phyloP scores from a whole-genome alignment of 2,888 invertebrate species.

The Brachyptera risi region DNA sequence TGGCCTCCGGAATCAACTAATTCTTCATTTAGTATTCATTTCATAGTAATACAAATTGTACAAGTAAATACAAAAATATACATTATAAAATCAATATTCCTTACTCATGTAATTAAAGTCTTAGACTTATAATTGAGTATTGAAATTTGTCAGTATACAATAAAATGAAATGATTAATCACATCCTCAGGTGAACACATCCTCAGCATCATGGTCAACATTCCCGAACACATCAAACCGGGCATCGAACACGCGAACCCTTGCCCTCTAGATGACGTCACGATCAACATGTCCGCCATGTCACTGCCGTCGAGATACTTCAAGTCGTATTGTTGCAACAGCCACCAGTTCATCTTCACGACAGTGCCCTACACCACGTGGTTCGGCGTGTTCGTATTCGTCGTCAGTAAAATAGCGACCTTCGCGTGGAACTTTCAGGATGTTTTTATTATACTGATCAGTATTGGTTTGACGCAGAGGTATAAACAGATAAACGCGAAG shows the following conservation, averaged over 20 bases:
- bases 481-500: conserved; percentile 28
- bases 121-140: too few relatives aligned
- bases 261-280: conserved; percentile 21
- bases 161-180: too few relatives aligned
- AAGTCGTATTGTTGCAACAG: conserved; percentile 38
- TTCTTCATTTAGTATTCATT: too few relatives aligned
- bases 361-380: conserved; percentile 39
- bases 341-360: conserved; percentile 41
- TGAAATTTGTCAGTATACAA: too few relatives aligned
- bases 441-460: conserved; percentile 31
- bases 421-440: conserved; percentile 33
- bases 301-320: conserved; percentile 38
- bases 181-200: conserved; percentile 41
- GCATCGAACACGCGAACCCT: not conserved
- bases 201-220: conserved; percentile 40
- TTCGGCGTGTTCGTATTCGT: conserved; percentile 42
- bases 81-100: too few relatives aligned
- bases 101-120: too few relatives aligned
- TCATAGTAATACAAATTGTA: too few relatives aligned
- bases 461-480: conserved; percentile 25
- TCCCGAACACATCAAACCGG: conserved; percentile 28
- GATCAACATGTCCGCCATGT: too few relatives aligned
- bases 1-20: too few relatives aligned
- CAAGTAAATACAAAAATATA: too few relatives aligned
- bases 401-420: conserved; percentile 28